Conservation (phyloP, 2,888 invertebrate genomes). For the Oegoconia quadripuncta region DNA sequence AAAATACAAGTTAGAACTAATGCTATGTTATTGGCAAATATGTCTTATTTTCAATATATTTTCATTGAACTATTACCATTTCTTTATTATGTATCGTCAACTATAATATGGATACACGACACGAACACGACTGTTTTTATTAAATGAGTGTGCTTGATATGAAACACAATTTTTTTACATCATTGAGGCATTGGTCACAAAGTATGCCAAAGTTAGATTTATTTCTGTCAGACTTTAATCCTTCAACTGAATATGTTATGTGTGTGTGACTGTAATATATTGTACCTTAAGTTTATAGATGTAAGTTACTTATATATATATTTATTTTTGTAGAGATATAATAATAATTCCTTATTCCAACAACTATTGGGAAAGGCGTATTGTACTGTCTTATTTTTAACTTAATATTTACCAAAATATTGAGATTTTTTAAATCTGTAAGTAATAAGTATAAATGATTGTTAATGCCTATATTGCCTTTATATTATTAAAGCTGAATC, state of each 20-base stretch:
- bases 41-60: too few relatives aligned
- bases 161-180: neutral
- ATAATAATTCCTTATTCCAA: neutral
- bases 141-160: neutral
- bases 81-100: too few relatives aligned
- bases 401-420: neutral
- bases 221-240: neutral
- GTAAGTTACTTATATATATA: slow-evolving; percentile 4
- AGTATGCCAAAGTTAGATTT: slow-evolving; percentile 66
- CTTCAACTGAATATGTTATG: slow-evolving; percentile 1
- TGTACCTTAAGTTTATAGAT: neutral
- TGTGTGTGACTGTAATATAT: neutral
- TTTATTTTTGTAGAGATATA: slow-evolving; percentile 10
- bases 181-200: slow-evolving; percentile 52
- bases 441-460: too few relatives aligned
- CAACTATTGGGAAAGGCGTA: neutral
- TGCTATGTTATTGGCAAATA: too few relatives aligned
- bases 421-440: neutral
- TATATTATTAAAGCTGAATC: slow-evolving; percentile 37
- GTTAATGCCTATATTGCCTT: slow-evolving; percentile 39
- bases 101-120: neutral
- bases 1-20: too few relatives aligned
- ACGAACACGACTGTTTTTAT: neutral
- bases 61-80: too few relatives aligned
- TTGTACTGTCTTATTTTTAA: neutral